Percentiles rank a stretch among this genome's conserved stretches.
Conservation (phyloP, 2,113 vertebrate species). For the Camarhynchus parvulus region DNA sequence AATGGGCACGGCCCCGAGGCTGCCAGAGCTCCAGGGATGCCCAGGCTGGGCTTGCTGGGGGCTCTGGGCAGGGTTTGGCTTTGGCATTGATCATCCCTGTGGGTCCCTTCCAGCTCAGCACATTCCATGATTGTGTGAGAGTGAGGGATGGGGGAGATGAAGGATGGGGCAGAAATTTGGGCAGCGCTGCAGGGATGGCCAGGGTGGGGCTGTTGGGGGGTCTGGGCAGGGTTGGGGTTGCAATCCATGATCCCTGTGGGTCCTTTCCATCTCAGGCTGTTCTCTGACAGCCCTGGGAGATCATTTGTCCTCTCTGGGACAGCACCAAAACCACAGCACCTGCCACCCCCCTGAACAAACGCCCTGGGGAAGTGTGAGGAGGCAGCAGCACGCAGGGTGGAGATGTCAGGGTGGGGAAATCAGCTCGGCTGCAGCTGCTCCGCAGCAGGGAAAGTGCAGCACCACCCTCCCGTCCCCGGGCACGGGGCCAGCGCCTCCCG, state of each 20-base stretch:
- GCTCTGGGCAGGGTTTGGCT: no score
- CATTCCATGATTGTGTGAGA: no score
- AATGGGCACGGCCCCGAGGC: no score
- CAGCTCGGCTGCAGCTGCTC: not conserved
- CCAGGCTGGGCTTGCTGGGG: no score
- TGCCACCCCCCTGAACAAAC: not conserved
- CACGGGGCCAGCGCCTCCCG: rapidly evolving
- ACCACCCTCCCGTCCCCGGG: not conserved
- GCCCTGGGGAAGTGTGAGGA: not conserved
- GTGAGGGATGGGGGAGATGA: no score
- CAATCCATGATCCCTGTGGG: rapidly evolving
- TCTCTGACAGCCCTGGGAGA: not conserved
- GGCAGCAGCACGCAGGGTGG: not conserved
- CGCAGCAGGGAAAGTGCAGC: not conserved
- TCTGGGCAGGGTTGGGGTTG: rapidly evolving
- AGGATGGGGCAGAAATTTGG: no score
- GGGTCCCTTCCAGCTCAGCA: no score
- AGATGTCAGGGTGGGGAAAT: constrained; percentile 37
- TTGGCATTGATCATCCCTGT: no score
- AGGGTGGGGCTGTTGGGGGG: not conserved
- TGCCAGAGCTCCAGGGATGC: no score
- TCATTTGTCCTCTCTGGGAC: not conserved
- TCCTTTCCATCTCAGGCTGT: not conserved
- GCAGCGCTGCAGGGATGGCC: no score
- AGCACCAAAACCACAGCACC: not conserved